A percentile compares a stretch with the other conserved stretches of the same genome.
phyloP scores from a whole-genome alignment of 2,113 vertebrate genomes.

The Andinoacara biseriatus region DNA sequence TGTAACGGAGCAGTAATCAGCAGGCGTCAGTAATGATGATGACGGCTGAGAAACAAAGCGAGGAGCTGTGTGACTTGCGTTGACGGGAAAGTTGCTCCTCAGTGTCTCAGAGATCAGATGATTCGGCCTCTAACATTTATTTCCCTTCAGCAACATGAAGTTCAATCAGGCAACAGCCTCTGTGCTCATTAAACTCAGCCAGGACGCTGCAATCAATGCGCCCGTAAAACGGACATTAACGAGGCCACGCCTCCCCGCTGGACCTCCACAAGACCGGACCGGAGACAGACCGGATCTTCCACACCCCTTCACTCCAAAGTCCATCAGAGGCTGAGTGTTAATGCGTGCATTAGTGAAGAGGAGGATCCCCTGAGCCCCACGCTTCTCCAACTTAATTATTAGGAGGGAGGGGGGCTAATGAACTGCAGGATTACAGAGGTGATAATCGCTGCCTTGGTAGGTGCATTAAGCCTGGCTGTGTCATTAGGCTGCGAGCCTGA shows the following conservation, averaged over 20 bases:
- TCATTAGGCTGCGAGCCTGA: slow-evolving; percentile 53
- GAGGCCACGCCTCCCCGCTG: neutral
- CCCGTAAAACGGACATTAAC: neutral
- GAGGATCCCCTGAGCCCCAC: slow-evolving; percentile 54
- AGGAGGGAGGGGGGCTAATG: slow-evolving; percentile 67
- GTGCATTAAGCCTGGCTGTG: slow-evolving; percentile 74
- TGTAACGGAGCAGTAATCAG: neutral
- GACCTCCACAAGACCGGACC: neutral
- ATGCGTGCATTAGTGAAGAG: slow-evolving; percentile 68
- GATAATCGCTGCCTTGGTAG: slow-evolving; percentile 75
- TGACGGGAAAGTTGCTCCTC: neutral
- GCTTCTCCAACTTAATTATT: slow-evolving; percentile 75
- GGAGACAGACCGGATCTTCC: neutral
- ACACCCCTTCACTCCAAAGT: slow-evolving; percentile 45
- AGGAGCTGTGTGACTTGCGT: neutral
- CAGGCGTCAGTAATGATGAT: neutral
- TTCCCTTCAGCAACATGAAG: neutral
- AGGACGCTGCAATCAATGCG: neutral
- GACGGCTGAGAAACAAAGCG: neutral
- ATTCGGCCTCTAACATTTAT: neutral
- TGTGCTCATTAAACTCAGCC: slow-evolving; percentile 49
- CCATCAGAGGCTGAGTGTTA: slow-evolving; percentile 66
- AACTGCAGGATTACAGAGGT: slow-evolving; percentile 78
- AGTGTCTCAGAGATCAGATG: neutral
- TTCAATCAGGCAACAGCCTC: slow-evolving; percentile 28